Percentiles rank a stretch among this genome's conserved stretches.
Evolutionary conservation across 2,113 vertebrate genomes (phyloP).

Genomic region (Alouatta palliata): DNA sequence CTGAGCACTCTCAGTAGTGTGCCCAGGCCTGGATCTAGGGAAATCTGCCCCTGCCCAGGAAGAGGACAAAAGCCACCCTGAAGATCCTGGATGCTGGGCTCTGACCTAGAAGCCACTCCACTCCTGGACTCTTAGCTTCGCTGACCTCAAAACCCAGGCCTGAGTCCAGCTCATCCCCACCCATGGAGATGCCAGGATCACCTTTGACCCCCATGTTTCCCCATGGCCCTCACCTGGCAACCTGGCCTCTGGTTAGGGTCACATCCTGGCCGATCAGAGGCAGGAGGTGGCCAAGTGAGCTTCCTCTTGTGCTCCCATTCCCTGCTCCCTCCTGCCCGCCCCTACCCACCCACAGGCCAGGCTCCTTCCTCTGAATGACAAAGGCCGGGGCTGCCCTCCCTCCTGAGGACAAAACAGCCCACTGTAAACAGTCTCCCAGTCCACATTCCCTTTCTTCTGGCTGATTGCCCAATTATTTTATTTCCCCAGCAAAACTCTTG

Average conservation of each 20-base stretch:
- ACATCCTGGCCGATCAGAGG: neutral
- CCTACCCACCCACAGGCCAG: neutral
- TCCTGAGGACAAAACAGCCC: accelerated
- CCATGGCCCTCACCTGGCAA: neutral
- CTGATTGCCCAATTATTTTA: neutral
- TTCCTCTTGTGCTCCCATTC: neutral
- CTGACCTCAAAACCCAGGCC: neutral
- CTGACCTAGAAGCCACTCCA: neutral
- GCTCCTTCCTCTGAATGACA: neutral
- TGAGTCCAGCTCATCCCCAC: neutral
- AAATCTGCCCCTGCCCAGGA: neutral
- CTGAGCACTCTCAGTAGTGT: neutral
- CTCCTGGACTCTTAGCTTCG: neutral
- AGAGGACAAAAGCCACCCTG: neutral
- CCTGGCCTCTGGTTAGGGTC: neutral
- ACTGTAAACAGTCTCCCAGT: neutral
- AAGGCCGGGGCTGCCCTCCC: neutral
- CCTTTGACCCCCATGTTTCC: neutral
- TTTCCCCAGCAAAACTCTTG: slow-evolving; percentile 1
- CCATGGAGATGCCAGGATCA: neutral
- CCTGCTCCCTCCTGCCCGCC: no score
- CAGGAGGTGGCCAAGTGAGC: neutral
- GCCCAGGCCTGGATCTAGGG: no score
- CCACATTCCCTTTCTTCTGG: neutral
- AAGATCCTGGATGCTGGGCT: neutral